phyloP scores from a whole-genome alignment of 2,797 vertebrate species.

The Jordanella pulchra region DNA sequence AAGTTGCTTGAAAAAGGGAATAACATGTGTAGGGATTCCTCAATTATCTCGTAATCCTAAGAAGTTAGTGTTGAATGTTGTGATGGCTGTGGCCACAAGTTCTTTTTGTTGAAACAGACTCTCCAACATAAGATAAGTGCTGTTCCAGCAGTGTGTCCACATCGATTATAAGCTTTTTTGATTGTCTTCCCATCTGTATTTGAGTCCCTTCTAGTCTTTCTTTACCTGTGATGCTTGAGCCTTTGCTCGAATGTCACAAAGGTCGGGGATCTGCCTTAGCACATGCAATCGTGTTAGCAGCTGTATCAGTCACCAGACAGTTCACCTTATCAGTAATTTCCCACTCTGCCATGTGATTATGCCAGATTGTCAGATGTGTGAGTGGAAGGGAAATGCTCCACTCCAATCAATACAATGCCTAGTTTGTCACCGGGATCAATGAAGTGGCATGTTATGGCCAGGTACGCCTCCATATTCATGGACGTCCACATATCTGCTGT shows the following conservation, averaged over 20 bases:
- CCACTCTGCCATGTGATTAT: background rate
- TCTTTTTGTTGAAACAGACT: background rate
- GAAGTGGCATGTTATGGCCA: background rate
- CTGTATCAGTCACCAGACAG: background rate
- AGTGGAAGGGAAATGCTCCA: background rate
- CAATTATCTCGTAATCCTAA: too few species aligned
- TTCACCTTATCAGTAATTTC: background rate
- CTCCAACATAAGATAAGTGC: too few species aligned
- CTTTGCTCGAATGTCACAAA: too few species aligned
- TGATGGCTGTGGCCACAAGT: conserved; percentile 1
- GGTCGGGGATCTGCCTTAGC: too few species aligned
- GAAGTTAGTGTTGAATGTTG: too few species aligned
- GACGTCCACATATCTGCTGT: background rate
- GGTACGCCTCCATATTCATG: background rate
- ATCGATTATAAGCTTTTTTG: background rate
- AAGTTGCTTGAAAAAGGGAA: too few species aligned
- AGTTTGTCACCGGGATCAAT: background rate
- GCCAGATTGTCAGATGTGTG: background rate
- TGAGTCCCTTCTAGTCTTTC: too few species aligned
- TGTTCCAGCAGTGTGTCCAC: conserved; percentile 7
- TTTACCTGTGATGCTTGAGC: too few species aligned
- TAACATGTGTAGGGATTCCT: too few species aligned
- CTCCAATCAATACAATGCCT: background rate
- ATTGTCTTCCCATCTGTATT: conserved; percentile 2
- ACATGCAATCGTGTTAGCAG: background rate